A percentile compares a stretch with the other conserved stretches of the same genome.
phyloP scores from a whole-genome alignment of 2,797 vertebrate species.

The Adrianichthys oophorus region DNA sequence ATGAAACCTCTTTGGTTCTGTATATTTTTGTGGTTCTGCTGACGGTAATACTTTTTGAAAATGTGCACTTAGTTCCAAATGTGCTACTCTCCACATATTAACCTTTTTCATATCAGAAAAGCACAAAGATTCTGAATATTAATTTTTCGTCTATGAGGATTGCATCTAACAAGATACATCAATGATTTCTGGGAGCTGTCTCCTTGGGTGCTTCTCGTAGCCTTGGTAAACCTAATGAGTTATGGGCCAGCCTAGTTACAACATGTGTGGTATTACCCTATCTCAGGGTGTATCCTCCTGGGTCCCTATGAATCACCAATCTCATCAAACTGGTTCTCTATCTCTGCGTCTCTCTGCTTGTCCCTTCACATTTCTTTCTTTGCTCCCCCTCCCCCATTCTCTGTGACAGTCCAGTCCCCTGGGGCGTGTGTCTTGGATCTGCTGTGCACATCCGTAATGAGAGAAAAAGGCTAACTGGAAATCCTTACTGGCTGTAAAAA shows the following conservation, averaged over 20 bases:
- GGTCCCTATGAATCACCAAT: slow-evolving; percentile 77
- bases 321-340: slow-evolving; percentile 68
- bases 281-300: slow-evolving; percentile 73
- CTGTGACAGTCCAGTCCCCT: slow-evolving; percentile 68
- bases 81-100: slow-evolving; percentile 45
- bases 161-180: slow-evolving; percentile 58
- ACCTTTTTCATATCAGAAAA: slow-evolving; percentile 32
- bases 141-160: slow-evolving; percentile 47
- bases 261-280: slow-evolving; percentile 77
- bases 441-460: slow-evolving; percentile 73
- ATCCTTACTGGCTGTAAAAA: slow-evolving; percentile 70
- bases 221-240: slow-evolving; percentile 78
- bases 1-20: too few species aligned
- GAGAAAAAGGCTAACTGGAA: slow-evolving; percentile 71
- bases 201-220: slow-evolving; percentile 66
- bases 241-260: slow-evolving; percentile 74
- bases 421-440: slow-evolving; percentile 71
- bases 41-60: too few species aligned
- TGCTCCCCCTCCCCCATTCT: slow-evolving; percentile 52
- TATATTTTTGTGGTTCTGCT: too few species aligned
- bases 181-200: slow-evolving; percentile 66
- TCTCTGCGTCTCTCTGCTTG: slow-evolving; percentile 23
- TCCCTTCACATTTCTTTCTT: slow-evolving; percentile 13
- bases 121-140: slow-evolving; percentile 57
- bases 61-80: slow-evolving; percentile 41